These are phyloP conservation scores for Cyprinodon tularosa DNA, from an alignment of 2,113 vertebrate species.

Conservation along the genomic window DNA sequence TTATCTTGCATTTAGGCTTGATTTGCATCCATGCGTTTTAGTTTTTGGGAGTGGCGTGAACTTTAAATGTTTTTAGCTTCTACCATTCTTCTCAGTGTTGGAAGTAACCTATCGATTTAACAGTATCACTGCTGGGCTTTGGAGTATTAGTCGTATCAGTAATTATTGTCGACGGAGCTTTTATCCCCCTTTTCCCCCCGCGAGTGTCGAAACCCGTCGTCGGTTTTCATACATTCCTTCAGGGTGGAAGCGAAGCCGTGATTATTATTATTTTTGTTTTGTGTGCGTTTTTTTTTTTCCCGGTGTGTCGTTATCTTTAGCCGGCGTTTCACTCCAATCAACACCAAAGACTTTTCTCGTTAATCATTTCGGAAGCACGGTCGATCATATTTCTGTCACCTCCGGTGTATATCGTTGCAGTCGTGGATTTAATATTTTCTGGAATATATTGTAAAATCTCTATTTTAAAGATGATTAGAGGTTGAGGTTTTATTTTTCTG, in stretches of 20 bases:
- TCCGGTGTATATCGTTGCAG: conserved; percentile 85
- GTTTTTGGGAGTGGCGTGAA: conserved; percentile 86
- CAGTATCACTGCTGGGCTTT: conserved; percentile 86
- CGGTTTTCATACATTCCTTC: conserved; percentile 99
- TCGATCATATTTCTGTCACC: conserved; percentile 91
- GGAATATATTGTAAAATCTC: conserved; percentile 82
- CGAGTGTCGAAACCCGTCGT: conserved; percentile 82
- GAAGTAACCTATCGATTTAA: conserved; percentile 69
- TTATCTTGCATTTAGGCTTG: conserved; percentile 59
- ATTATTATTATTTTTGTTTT: conserved; percentile 47
- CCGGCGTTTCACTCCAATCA: conserved; percentile 79
- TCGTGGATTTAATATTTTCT: conserved; percentile 70
- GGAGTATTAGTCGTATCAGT: conserved; percentile 90
- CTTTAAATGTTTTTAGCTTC: conserved; percentile 80
- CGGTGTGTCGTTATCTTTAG: conserved; percentile 58
- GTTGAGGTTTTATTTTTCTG: conserved; percentile 89
- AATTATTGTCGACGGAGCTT: conserved; percentile 84
- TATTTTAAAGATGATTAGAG: conserved; percentile 81
- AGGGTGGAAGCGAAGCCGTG: conserved; percentile 88
- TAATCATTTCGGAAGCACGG: conserved; percentile 92
- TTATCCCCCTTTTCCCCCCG: conserved; percentile 57
- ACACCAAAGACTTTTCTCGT: conserved; percentile 95
- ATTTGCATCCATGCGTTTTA: conserved; percentile 68
- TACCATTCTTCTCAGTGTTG: conserved; percentile 94
- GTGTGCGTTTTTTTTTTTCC: conserved; percentile 45